Percentiles rank a stretch among this genome's conserved stretches.
phyloP scores from a whole-genome alignment of 2,113 vertebrate species.

The human (Homo sapiens) region DNA sequence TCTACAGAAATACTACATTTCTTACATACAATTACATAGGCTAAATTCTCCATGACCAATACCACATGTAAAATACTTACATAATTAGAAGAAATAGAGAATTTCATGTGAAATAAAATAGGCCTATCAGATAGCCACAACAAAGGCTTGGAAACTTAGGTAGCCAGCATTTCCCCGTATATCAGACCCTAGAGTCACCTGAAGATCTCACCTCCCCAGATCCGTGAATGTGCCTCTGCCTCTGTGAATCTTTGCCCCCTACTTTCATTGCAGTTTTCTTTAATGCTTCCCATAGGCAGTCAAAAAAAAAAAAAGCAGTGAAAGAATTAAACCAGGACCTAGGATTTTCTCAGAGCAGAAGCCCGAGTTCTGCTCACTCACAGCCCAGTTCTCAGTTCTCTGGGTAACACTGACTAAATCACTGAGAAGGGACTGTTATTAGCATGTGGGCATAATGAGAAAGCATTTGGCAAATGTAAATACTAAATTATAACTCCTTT shows the following conservation, averaged over 20 bases:
- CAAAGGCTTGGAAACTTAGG: not conserved
- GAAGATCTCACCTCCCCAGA: not conserved
- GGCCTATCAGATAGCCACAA: not conserved
- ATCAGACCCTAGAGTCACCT: not conserved
- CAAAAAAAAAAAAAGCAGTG: not conserved
- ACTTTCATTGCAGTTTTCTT: not conserved
- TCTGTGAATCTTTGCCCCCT: not conserved
- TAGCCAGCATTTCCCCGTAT: not conserved
- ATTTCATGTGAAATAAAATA: not conserved
- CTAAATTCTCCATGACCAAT: not conserved
- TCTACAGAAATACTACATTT: not conserved
- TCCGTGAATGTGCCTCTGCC: not conserved
- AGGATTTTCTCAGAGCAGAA: not conserved
- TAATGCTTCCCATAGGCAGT: not conserved
- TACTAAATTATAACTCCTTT: slow-evolving; percentile 17
- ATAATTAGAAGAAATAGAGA: not conserved
- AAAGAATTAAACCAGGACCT: not conserved
- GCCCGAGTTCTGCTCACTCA: not conserved
- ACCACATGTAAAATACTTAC: not conserved
- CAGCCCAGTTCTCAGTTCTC: not conserved
- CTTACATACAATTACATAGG: not conserved
- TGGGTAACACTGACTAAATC: slow-evolving; percentile 5
- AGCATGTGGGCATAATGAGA: not conserved
- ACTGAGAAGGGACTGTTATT: not conserved
- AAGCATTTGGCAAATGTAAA: slow-evolving; percentile 42